These are phyloP conservation scores for Microcebus jonahi DNA, from an alignment of 2,113 vertebrate genomes.

Conservation along the genomic window DNA sequence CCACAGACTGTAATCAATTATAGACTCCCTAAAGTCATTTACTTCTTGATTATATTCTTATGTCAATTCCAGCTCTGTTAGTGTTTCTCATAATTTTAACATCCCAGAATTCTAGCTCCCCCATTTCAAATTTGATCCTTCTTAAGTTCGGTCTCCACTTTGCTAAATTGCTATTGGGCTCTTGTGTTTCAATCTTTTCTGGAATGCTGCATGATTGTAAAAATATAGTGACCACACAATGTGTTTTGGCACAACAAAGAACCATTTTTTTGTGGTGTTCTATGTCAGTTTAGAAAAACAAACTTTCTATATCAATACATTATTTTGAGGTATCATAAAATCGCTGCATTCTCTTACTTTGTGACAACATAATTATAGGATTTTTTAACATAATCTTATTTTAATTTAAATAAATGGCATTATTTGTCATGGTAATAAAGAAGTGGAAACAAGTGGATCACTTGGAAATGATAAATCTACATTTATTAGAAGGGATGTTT, in stretches of 20 bases:
- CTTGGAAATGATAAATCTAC: background rate
- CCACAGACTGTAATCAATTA: background rate
- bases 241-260: background rate
- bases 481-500: background rate
- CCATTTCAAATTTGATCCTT: background rate
- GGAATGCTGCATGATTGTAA: background rate
- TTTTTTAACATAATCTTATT: slow-evolving; percentile 1
- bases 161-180: background rate
- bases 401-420: background rate
- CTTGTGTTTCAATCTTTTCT: background rate
- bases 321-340: slow-evolving; percentile 13
- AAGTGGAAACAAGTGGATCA: background rate
- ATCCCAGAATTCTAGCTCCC: background rate
- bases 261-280: background rate
- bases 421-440: background rate
- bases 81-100: background rate
- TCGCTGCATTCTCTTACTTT: background rate
- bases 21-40: background rate
- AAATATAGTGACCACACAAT: background rate
- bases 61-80: background rate
- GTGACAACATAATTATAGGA: background rate
- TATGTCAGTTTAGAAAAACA: slow-evolving; percentile 16
- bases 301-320: background rate
- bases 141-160: background rate
- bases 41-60: background rate